Evolutionary conservation across 2,888 invertebrate species (phyloP).

Genomic region (Calliphora vomitoria): DNA sequence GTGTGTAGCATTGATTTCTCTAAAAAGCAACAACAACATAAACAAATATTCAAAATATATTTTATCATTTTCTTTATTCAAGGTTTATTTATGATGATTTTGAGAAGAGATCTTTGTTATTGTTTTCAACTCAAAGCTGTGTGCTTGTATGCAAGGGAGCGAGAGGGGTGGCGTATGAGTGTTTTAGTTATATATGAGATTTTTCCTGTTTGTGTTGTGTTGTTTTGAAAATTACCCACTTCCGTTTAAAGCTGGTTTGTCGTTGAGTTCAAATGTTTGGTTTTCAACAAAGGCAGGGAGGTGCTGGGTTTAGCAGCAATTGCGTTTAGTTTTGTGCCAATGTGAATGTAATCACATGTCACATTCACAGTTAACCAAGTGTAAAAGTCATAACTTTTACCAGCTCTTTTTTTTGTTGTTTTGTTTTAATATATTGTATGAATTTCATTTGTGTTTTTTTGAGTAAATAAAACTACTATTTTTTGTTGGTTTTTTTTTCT

Average conservation of each 20-base stretch:
- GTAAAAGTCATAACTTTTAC: constrained; percentile 69
- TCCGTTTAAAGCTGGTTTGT: constrained; percentile 52
- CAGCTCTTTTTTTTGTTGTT: constrained; percentile 17
- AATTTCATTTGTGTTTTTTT: not conserved
- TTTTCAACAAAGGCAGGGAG: not conserved
- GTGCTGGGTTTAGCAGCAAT: not conserved
- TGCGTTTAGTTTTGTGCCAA: constrained; percentile 45
- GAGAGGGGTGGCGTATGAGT: not conserved
- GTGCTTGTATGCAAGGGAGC: not conserved
- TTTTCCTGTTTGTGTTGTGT: not conserved
- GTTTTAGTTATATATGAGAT: not conserved
- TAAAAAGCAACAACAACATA: not conserved
- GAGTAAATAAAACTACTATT: not conserved
- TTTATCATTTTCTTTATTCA: constrained; percentile 20
- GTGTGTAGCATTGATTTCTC: constrained; percentile 2
- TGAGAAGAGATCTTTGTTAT: constrained; percentile 4
- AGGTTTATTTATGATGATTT: constrained; percentile 38
- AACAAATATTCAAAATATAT: constrained; percentile 16
- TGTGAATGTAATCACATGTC: constrained; percentile 56
- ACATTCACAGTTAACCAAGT: constrained; percentile 67
- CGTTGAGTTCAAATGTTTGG: constrained; percentile 7
- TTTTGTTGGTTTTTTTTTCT: constrained; percentile 18
- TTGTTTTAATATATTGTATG: constrained; percentile 8
- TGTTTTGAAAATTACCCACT: constrained; percentile 59
- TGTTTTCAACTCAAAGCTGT: not conserved